Conservation (phyloP, 2,113 vertebrate genomes). For the Equus przewalskii region DNA sequence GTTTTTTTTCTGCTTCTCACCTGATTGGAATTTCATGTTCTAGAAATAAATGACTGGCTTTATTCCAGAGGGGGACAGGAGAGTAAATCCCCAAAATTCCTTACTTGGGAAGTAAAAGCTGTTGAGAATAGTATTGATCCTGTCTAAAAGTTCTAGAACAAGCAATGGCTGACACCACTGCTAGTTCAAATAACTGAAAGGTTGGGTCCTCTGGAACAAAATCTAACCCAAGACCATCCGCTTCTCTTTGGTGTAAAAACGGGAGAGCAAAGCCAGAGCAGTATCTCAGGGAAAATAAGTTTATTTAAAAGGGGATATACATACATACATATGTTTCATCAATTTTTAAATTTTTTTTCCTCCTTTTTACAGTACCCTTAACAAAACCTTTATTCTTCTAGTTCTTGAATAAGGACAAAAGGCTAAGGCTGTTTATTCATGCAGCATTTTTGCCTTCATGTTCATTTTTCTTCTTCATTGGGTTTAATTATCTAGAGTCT, state of each 20-base stretch:
- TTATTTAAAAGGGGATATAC: not conserved
- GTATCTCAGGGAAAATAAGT: not conserved
- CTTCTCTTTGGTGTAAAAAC: not conserved
- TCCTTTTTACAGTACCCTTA: not conserved
- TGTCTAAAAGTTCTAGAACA: not conserved
- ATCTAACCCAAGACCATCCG: not conserved
- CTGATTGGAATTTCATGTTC: conserved; percentile 67
- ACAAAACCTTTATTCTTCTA: not conserved
- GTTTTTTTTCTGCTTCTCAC: conserved; percentile 58
- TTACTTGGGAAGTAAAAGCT: conserved; percentile 27
- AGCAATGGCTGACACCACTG: accelerated
- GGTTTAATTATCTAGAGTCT: not conserved
- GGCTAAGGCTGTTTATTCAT: not conserved
- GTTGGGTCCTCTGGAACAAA: not conserved
- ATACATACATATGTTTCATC: not conserved
- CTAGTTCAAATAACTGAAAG: not conserved
- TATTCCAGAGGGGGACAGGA: not conserved
- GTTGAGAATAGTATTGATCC: not conserved
- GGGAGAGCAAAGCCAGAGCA: not conserved
- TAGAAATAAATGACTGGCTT: conserved; percentile 63
- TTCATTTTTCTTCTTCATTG: not conserved
- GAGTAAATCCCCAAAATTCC: conserved; percentile 22
- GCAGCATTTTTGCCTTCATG: not conserved
- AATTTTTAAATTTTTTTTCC: not conserved
- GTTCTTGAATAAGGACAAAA: not conserved